Percentiles rank a stretch among this genome's conserved stretches.
phyloP scores from a whole-genome alignment of 2,797 vertebrate species.

The Synanceia verrucosa region DNA sequence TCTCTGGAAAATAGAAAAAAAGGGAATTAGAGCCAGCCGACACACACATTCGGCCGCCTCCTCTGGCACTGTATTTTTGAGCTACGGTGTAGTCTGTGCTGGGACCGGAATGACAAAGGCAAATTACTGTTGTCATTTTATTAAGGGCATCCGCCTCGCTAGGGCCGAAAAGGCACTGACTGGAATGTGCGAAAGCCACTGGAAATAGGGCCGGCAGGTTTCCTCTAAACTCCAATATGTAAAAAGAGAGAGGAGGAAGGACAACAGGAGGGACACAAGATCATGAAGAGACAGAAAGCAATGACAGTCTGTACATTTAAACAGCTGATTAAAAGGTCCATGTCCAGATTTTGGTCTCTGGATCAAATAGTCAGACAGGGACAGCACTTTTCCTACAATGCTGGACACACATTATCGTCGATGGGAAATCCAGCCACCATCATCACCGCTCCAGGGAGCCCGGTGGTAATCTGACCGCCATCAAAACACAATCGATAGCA shows the following conservation, averaged over 20 bases:
- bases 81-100: conserved; percentile 88
- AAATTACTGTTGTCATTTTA: conserved; percentile 99
- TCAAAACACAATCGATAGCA: conserved; percentile 76
- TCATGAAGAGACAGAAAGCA: conserved; percentile 50
- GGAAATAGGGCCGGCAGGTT: conserved; percentile 67
- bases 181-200: conserved; percentile 90
- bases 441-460: conserved; percentile 60
- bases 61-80: conserved; percentile 99
- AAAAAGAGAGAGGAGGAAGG: conserved; percentile 4
- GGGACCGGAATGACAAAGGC: conserved; percentile 97
- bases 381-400: conserved; percentile 26
- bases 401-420: conserved; percentile 45
- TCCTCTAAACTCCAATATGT: conserved; percentile 49
- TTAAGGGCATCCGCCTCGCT: conserved; percentile 98
- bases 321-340: conserved; percentile 33
- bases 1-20: conserved; percentile 98
- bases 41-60: conserved; percentile 95
- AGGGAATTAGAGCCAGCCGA: conserved; percentile 96
- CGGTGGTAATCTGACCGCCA: conserved; percentile 72
- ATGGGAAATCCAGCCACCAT: conserved; percentile 58
- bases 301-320: conserved; percentile 48
- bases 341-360: conserved; percentile 11
- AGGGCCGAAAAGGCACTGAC: conserved; percentile 85
- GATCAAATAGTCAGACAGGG: conserved; percentile 13
- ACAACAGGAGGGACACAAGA: conserved; percentile 3